Conservation (phyloP, 2,113 vertebrate genomes). For the Narcine bancroftii region DNA sequence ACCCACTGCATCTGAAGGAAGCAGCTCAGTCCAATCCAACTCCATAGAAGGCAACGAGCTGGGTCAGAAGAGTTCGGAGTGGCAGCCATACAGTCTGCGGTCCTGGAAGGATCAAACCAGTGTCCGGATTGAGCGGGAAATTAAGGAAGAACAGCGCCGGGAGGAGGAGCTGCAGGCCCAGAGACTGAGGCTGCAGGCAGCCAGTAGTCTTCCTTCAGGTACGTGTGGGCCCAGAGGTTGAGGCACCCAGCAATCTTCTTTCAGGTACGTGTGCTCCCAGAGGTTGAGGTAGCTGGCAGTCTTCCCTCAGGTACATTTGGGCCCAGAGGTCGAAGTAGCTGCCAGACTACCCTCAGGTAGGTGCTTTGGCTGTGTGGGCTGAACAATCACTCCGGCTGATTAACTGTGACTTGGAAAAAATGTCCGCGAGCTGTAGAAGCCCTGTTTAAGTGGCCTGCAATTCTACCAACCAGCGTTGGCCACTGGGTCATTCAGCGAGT, state of each 20-base stretch:
- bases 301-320: too few species aligned
- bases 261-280: too few species aligned
- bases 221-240: neutral
- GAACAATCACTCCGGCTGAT: too few species aligned
- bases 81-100: slow-evolving; percentile 45
- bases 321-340: too few species aligned
- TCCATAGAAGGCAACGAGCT: neutral
- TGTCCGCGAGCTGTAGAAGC: too few species aligned
- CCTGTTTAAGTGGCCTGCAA: too few species aligned
- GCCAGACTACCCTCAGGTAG: too few species aligned
- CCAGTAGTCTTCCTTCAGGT: slow-evolving; percentile 21
- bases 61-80: neutral
- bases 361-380: too few species aligned
- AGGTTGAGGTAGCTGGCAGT: too few species aligned
- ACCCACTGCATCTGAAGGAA: neutral
- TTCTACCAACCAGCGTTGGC: too few species aligned
- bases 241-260: neutral
- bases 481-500: neutral
- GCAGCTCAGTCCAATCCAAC: neutral
- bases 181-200: slow-evolving; percentile 44
- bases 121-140: slow-evolving; percentile 69
- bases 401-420: too few species aligned
- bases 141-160: slow-evolving; percentile 61
- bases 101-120: slow-evolving; percentile 52
- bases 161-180: slow-evolving; percentile 70